phyloP scores from a whole-genome alignment of 2,888 invertebrate genomes.

The Brachyopa scutellaris region DNA sequence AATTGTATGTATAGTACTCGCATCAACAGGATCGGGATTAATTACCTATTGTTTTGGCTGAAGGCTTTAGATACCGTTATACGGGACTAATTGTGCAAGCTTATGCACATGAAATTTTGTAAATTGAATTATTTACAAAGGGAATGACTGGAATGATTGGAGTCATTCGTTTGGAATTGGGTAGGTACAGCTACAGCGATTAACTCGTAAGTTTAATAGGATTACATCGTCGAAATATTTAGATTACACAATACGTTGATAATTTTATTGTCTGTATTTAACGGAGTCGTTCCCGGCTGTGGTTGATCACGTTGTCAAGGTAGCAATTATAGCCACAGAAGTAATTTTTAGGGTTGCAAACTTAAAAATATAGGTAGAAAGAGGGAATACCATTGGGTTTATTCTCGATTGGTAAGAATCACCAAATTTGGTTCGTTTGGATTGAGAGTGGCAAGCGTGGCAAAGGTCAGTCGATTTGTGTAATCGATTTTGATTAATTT shows the following conservation, averaged over 20 bases:
- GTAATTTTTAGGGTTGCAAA: no score
- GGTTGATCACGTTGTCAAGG: background rate
- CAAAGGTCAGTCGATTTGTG: no score
- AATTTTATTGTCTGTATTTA: conserved; percentile 16
- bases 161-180: conserved; percentile 54
- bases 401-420: no score
- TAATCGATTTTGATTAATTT: no score
- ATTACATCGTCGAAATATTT: conserved; percentile 42
- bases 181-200: conserved; percentile 15
- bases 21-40: conserved; percentile 55
- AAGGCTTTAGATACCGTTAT: conserved; percentile 9
- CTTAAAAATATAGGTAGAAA: no score
- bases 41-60: conserved; percentile 64
- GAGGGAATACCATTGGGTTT: no score
- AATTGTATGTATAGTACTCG: background rate
- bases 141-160: conserved; percentile 40
- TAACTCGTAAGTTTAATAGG: conserved; percentile 8
- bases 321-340: no score
- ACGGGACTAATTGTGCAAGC: conserved; percentile 41
- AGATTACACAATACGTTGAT: background rate
- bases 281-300: background rate
- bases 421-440: no score
- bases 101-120: conserved; percentile 46
- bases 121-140: conserved; percentile 57
- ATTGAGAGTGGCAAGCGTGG: no score